Percentiles rank a stretch among this genome's conserved stretches.
phyloP scores from a whole-genome alignment of 2,797 vertebrate species.

The Pempheris klunzingeri region DNA sequence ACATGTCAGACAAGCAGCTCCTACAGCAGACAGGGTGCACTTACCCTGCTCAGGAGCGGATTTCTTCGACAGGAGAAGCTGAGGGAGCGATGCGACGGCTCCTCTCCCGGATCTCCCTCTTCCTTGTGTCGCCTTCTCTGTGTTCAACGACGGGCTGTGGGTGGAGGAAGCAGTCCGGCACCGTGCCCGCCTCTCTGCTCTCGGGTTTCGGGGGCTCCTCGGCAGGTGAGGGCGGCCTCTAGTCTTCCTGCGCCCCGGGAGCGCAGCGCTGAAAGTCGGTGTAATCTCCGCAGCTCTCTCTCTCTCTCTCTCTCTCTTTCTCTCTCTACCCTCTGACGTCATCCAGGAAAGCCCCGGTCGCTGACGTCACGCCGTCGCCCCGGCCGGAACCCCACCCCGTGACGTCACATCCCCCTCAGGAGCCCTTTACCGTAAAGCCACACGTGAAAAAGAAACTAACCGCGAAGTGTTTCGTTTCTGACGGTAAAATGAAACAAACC shows the following conservation, averaged over 20 bases:
- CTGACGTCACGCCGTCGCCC: conserved; percentile 64
- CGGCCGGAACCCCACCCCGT: conserved; percentile 72
- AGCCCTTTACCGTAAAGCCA: conserved; percentile 17
- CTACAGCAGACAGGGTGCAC: conserved; percentile 15
- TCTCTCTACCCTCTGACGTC: conserved; percentile 76
- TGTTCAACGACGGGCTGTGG: neutral
- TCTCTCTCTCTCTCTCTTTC: too few relatives aligned
- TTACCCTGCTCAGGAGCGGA: conserved; percentile 50
- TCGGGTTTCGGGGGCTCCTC: conserved; percentile 7
- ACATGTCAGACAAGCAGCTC: neutral
- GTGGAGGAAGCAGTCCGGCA: neutral
- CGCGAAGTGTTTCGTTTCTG: neutral
- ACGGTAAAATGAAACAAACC: too few relatives aligned
- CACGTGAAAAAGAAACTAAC: neutral
- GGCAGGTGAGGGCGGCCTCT: conserved; percentile 40
- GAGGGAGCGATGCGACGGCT: conserved; percentile 51
- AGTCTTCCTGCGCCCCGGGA: conserved; percentile 16
- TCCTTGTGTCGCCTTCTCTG: neutral
- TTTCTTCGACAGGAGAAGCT: conserved; percentile 34
- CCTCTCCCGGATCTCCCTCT: neutral
- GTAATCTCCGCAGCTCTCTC: conserved; percentile 66
- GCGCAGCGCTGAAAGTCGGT: conserved; percentile 29
- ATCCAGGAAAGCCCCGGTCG: conserved; percentile 83
- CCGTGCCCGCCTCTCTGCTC: neutral
- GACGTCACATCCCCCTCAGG: conserved; percentile 30